Evolutionary conservation across 2,888 invertebrate genomes (phyloP).

Genomic region (Zaprionus bogoriensis): DNA sequence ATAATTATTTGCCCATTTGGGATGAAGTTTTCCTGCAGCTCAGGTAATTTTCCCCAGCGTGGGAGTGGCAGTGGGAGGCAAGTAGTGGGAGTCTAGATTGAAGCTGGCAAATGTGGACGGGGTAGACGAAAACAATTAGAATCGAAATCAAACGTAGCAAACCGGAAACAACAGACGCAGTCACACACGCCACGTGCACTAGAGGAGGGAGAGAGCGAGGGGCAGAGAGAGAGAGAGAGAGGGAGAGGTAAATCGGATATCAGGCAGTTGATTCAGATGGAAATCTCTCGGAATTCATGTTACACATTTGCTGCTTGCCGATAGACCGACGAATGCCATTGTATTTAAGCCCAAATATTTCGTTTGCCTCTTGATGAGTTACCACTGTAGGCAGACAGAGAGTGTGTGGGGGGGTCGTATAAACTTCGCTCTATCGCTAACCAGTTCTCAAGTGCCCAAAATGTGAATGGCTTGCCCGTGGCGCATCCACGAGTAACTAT

Average conservation of each 20-base stretch:
- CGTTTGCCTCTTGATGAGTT: slow-evolving; percentile 14
- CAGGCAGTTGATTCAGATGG: slow-evolving; percentile 49
- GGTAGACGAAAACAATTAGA: slow-evolving; percentile 70
- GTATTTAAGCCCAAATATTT: slow-evolving; percentile 28
- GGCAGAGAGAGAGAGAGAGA: background rate
- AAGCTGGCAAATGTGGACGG: slow-evolving; percentile 19
- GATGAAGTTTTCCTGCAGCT: slow-evolving; percentile 56
- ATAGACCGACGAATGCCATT: slow-evolving; percentile 11
- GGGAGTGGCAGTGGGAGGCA: slow-evolving; percentile 15
- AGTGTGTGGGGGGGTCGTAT: background rate
- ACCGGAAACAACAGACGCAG: slow-evolving; percentile 57
- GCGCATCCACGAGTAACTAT: background rate
- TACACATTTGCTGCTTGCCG: slow-evolving; percentile 37
- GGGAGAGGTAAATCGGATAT: slow-evolving; percentile 52
- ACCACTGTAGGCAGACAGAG: slow-evolving; percentile 24
- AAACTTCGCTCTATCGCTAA: slow-evolving; percentile 19
- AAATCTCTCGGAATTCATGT: slow-evolving; percentile 49
- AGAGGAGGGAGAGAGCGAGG: too few relatives aligned
- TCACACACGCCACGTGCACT: slow-evolving; percentile 2
- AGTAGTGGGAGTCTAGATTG: background rate
- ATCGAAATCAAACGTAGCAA: slow-evolving; percentile 69
- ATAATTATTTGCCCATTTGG: slow-evolving; percentile 74
- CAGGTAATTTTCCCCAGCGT: slow-evolving; percentile 55
- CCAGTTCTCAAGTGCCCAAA: slow-evolving; percentile 37
- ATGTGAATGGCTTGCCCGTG: background rate